These are phyloP conservation scores for Microcebus jonahi DNA, from an alignment of 2,113 vertebrate genomes.

Conservation along the genomic window DNA sequence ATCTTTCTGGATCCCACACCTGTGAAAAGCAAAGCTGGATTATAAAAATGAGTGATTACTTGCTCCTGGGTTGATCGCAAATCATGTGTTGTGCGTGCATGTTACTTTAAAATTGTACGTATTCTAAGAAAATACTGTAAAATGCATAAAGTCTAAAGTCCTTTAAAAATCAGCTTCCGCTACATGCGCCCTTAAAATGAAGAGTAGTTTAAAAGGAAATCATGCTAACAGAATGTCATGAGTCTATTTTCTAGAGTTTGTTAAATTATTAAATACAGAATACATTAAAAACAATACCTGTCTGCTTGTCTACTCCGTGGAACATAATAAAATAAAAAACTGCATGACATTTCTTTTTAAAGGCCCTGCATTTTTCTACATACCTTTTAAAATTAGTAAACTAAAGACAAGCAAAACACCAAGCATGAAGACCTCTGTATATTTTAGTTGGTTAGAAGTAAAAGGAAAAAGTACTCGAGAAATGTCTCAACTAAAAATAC, in stretches of 20 bases:
- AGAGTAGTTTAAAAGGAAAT: neutral
- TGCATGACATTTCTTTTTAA: neutral
- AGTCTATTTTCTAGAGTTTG: neutral
- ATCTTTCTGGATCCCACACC: conserved; percentile 43
- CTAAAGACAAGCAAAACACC: neutral
- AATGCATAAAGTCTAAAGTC: neutral
- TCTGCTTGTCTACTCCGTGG: neutral
- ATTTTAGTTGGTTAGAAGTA: neutral
- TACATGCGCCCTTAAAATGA: neutral
- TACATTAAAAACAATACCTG: neutral
- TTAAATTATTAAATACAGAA: neutral
- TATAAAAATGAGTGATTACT: neutral
- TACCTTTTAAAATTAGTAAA: conserved; percentile 18
- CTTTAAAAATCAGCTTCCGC: neutral
- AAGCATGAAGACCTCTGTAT: neutral
- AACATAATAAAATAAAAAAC: neutral
- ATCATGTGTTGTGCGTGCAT: too few relatives aligned
- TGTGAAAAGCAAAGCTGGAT: conserved; percentile 66
- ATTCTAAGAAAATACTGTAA: neutral
- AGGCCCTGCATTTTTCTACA: neutral
- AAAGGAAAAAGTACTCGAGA: neutral
- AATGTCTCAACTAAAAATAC: neutral
- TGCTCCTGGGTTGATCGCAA: neutral
- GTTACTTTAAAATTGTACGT: too few relatives aligned
- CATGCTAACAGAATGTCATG: neutral